Base-by-base conservation (phyloP, 2,888 invertebrate species). In the Rhimphoctona megacephalus region DNA sequence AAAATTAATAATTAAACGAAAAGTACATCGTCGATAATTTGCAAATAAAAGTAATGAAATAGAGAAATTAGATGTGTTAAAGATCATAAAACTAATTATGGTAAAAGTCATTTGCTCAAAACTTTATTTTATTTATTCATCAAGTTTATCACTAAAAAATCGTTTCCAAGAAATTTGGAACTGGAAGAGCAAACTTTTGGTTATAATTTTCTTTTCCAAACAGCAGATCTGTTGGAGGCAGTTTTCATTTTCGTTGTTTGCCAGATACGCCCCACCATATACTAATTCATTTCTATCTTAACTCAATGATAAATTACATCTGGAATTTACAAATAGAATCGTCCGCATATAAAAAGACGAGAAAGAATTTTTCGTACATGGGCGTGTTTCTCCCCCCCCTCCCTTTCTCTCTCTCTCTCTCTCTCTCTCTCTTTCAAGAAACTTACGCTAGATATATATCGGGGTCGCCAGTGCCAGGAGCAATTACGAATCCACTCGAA, bases 281-380 rank as follows among this genome's bases (percentile, higher is more conserved):
- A 52, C 78, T 70, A 54, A 69, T 70, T 79, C 69, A 70, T 79
- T 79, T 25, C 19, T 33, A 39, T 69, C 43, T 79, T 57, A 69
- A 78, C 66, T 46, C 25, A 25, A 54, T 46, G 54, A 79, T 69
- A 69, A 57, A 79, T 79, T 54, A 54, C 67, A 52, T 39, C 36
- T 49, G 67, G 43, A 78, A 78, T 43, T 43, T 22, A 46, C 72
- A 72, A 72, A 49, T 49, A 72, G 49, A 72, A 72, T 49, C 61
- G 22, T 39, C n/a, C 39, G 39, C n/a, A n/a, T 39, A 67, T 43
- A 22, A 39, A 67, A 39, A 67, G 36, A 61, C 17, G 61, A 17
- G 30, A 17, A 61, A 61, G 61, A 61, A 61, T 30, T 61, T 61
- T 61, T 61, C 17, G 30, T 17, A 14, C 61, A 17, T 30, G 61